Evolutionary conservation across 2,888 invertebrate genomes (phyloP).

Genomic region (Caenorhabditis sulstoni): DNA sequence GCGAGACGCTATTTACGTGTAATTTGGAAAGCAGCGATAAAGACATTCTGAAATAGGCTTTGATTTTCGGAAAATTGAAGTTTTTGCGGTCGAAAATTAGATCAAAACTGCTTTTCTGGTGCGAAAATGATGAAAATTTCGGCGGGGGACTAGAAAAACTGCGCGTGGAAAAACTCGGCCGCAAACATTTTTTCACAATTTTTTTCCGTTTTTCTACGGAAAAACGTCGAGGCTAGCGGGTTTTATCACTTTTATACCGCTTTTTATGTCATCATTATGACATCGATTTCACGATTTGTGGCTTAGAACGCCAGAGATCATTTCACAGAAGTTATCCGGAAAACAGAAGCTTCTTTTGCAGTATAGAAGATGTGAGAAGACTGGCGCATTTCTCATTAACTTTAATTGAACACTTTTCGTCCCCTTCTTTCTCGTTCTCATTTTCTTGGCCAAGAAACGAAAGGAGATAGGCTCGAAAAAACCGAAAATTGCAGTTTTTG

Average conservation of each 20-base stretch:
- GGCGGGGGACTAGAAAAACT: slow-evolving; percentile 4
- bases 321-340: too few relatives aligned
- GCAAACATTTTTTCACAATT: slow-evolving; percentile 1
- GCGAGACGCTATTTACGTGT: slow-evolving; percentile 15
- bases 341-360: too few relatives aligned
- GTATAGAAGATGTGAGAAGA: too few relatives aligned
- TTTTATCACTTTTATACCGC: too few relatives aligned
- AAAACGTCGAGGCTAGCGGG: too few relatives aligned
- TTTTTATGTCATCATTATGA: slow-evolving; percentile 3
- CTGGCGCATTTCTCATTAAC: slow-evolving; percentile 1
- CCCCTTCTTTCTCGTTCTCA: too few relatives aligned
- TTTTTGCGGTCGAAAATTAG: slow-evolving; percentile 5
- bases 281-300: background rate
- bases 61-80: background rate
- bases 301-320: background rate
- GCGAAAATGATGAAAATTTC: slow-evolving; percentile 37
- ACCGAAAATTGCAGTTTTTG: too few relatives aligned
- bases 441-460: too few relatives aligned
- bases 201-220: background rate
- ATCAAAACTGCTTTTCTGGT: background rate
- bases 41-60: slow-evolving; percentile 43
- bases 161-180: background rate
- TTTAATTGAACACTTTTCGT: background rate
- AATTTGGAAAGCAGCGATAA: slow-evolving; percentile 51
- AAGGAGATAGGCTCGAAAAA: too few relatives aligned